Evolutionary conservation across 2,113 vertebrate species (phyloP).

Genomic region (Ginglymostoma cirratum): DNA sequence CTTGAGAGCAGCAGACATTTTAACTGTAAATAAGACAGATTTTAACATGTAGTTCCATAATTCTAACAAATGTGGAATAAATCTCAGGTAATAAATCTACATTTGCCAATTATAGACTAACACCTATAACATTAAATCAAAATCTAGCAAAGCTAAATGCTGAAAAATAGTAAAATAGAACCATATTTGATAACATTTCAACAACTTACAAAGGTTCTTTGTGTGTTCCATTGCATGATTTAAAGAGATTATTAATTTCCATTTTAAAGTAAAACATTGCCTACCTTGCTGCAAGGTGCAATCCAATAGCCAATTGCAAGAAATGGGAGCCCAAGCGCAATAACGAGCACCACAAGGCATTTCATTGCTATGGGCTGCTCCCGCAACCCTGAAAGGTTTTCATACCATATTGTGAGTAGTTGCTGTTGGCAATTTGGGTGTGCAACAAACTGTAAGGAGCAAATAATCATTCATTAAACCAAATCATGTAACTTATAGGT

Average conservation of each 20-base stretch:
- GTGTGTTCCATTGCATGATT: neutral
- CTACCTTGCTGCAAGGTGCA: constrained; percentile 80
- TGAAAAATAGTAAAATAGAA: neutral
- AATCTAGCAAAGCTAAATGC: neutral
- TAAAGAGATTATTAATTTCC: neutral
- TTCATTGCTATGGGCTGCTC: constrained; percentile 76
- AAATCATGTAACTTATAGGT: neutral
- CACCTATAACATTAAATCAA: neutral
- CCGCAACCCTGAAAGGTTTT: constrained; percentile 75
- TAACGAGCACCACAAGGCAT: constrained; percentile 77
- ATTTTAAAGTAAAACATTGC: constrained; percentile 25
- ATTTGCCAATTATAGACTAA: neutral
- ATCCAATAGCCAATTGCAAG: constrained; percentile 80
- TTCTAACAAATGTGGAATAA: neutral
- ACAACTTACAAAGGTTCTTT: neutral
- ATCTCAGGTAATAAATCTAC: neutral
- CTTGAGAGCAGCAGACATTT: neutral
- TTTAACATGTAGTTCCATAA: neutral
- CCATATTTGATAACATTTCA: neutral
- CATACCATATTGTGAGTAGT: constrained; percentile 82
- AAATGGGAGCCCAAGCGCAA: constrained; percentile 74
- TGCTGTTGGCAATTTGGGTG: constrained; percentile 87
- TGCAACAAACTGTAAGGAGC: constrained; percentile 70
- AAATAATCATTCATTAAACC: constrained; percentile 35
- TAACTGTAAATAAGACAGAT: neutral